Evolutionary conservation across 1,140 invertebrate genomes (phyloP).

Genomic region (Thaumetopoea pityocampa): DNA sequence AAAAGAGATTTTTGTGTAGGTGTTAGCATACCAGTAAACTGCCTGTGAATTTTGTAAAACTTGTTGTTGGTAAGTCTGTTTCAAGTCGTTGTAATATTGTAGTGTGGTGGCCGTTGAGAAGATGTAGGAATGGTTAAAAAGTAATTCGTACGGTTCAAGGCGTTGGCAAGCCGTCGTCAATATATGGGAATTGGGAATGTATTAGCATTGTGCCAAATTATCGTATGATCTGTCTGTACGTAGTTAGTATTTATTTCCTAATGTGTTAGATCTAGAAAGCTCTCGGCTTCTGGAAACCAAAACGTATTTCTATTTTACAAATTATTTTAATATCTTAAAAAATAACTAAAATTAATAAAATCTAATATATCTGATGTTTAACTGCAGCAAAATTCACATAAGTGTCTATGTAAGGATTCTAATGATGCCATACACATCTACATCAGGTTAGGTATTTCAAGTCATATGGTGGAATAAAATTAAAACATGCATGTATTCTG

Average conservation of each 20-base stretch:
- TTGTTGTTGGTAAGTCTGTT: slow-evolving; percentile 51
- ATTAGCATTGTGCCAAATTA: slow-evolving; percentile 19
- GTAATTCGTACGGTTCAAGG: slow-evolving; percentile 8
- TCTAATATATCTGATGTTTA: no score
- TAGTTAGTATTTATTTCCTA: slow-evolving; percentile 23
- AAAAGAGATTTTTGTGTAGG: slow-evolving; percentile 24
- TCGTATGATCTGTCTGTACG: no score
- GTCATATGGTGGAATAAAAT: no score
- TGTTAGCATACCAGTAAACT: slow-evolving; percentile 13
- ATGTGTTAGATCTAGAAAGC: slow-evolving; percentile 9
- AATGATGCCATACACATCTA: no score
- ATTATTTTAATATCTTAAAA: not conserved
- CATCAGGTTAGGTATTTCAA: no score
- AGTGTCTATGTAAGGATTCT: no score
- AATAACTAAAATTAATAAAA: no score
- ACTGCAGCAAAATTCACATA: no score
- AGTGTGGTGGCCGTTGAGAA: not conserved
- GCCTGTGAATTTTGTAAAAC: slow-evolving; percentile 38
- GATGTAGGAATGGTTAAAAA: slow-evolving; percentile 9
- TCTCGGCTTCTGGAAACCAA: slow-evolving; percentile 3
- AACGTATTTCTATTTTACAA: not conserved
- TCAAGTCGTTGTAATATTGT: slow-evolving; percentile 1
- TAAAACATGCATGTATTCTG: no score
- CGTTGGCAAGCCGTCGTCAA: slow-evolving; percentile 12
- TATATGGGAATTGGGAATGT: slow-evolving; percentile 11